Conservation (phyloP, 2,888 invertebrate species). For the Brenthis hecate region DNA sequence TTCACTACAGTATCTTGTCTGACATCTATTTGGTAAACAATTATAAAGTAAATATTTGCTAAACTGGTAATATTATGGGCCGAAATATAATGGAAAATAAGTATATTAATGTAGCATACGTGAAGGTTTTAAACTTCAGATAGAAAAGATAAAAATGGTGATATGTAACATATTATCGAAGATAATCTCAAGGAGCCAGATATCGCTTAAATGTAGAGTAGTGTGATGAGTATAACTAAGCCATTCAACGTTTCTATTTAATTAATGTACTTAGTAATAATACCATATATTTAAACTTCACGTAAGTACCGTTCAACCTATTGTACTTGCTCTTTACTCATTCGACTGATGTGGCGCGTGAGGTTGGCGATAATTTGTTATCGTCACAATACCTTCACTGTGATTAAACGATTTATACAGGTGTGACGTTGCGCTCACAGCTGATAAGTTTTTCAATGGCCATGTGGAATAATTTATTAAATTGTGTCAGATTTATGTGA, state of each 20-base stretch:
- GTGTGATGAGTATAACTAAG: slow-evolving; percentile 15
- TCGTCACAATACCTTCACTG: slow-evolving; percentile 59
- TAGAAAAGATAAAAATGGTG: slow-evolving; percentile 37
- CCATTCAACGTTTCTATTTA: slow-evolving; percentile 8
- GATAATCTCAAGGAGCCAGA: slow-evolving; percentile 60
- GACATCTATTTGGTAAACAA: neutral
- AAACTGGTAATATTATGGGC: slow-evolving; percentile 1
- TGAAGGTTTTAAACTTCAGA: slow-evolving; percentile 26
- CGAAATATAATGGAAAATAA: slow-evolving; percentile 12
- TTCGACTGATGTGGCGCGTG: slow-evolving; percentile 4
- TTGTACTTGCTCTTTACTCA: neutral
- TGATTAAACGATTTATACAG: slow-evolving; percentile 67
- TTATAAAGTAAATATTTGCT: slow-evolving; percentile 24
- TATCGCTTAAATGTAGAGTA: slow-evolving; percentile 49
- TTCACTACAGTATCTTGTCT: neutral
- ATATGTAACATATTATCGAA: slow-evolving; percentile 50
- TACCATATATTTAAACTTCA: neutral
- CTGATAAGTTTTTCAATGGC: slow-evolving; percentile 54
- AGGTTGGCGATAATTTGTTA: slow-evolving; percentile 58
- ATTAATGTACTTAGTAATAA: neutral
- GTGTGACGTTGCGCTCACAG: slow-evolving; percentile 57
- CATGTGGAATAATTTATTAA: slow-evolving; percentile 42
- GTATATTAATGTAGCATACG: neutral
- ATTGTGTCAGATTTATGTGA: slow-evolving; percentile 41
- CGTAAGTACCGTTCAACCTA: neutral